These are phyloP conservation scores for Serripes groenlandicus DNA, from an alignment of 2,888 invertebrate species.

Conservation along the genomic window DNA sequence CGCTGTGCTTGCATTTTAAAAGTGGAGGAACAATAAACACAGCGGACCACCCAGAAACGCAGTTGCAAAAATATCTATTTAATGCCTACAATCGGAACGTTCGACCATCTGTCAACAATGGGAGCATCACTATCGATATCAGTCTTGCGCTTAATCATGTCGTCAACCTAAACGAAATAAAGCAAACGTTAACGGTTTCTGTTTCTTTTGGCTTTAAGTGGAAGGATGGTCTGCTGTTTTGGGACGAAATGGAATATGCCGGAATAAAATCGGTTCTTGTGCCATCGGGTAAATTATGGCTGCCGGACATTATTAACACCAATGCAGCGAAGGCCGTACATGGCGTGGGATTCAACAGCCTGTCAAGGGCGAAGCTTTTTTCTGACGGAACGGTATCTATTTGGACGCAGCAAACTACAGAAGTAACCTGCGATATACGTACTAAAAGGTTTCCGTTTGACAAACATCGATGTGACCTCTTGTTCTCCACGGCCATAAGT, in stretches of 20 bases:
- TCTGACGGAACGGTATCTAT: background rate
- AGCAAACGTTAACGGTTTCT: background rate
- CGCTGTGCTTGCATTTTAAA: too few species aligned
- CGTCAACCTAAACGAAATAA: background rate
- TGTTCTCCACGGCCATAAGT: background rate
- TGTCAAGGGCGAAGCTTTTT: background rate
- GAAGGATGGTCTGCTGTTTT: background rate
- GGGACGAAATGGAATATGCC: background rate
- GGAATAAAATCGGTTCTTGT: background rate
- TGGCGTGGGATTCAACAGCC: background rate
- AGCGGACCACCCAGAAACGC: background rate
- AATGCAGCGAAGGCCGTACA: background rate
- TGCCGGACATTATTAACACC: background rate
- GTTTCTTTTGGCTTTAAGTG: background rate
- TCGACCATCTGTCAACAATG: background rate
- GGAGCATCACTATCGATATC: background rate
- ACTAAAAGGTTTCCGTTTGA: constrained; percentile 2
- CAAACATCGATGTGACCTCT: background rate
- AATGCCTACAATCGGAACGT: background rate
- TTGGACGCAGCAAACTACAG: constrained; percentile 2
- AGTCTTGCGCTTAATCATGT: background rate
- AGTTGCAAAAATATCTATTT: constrained; percentile 2
- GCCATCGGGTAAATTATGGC: background rate
- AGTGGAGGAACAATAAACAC: background rate
- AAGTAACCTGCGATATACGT: background rate